These are phyloP conservation scores for Lysiphlebus fabarum DNA, from an alignment of 1,140 invertebrate genomes.

Conservation along the genomic window DNA sequence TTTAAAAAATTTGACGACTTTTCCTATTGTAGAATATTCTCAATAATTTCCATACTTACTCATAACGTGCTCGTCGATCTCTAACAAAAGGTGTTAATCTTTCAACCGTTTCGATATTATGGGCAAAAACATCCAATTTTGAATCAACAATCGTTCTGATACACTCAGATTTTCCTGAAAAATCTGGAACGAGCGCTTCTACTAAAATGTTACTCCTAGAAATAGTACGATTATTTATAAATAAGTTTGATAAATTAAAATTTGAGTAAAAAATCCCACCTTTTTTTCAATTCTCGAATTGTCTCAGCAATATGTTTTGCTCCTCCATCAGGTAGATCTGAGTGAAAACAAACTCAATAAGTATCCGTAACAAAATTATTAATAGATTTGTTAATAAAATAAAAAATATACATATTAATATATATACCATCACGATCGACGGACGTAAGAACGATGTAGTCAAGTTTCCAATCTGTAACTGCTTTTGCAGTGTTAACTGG, in stretches of 20 bases:
- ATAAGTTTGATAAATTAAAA: neutral
- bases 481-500: constrained; percentile 91
- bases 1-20: no score
- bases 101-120: constrained; percentile 96
- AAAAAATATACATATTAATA: no score
- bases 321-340: constrained; percentile 88
- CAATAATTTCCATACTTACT: no score
- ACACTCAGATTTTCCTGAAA: constrained; percentile 76
- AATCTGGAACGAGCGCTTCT: constrained; percentile 97
- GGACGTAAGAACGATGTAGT: constrained; percentile 97
- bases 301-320: constrained; percentile 89
- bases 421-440: constrained; percentile 93
- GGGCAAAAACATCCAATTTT: constrained; percentile 92
- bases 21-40: no score
- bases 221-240: constrained; percentile 25
- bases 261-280: constrained; percentile 47
- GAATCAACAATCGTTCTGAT: constrained; percentile 76
- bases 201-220: constrained; percentile 81
- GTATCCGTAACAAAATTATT: constrained; percentile 24
- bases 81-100: constrained; percentile 84
- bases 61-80: constrained; percentile 79
- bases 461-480: constrained; percentile 90
- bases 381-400: neutral
- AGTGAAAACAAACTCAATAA: neutral
- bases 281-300: constrained; percentile 73